These are phyloP conservation scores for Adelosebastes latens DNA, from an alignment of 2,797 vertebrate genomes.

Conservation along the genomic window DNA sequence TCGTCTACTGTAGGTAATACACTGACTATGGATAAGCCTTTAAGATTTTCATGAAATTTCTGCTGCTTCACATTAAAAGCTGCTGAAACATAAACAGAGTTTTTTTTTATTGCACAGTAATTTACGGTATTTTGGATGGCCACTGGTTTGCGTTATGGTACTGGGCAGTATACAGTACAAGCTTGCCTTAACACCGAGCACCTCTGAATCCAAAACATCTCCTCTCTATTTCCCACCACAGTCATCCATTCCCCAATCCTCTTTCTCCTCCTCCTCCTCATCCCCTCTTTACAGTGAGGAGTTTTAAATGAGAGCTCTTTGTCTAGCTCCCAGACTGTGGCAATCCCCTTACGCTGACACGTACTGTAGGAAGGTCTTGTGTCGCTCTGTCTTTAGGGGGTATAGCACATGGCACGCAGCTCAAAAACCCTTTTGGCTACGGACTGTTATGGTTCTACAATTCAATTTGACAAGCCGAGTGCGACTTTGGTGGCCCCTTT, in stretches of 20 bases:
- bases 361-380: conserved; percentile 26
- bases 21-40: no score
- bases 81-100: neutral
- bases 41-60: no score
- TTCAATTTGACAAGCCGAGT: conserved; percentile 43
- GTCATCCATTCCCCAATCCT: conserved; percentile 1
- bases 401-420: conserved; percentile 22
- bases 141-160: neutral
- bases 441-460: conserved; percentile 10
- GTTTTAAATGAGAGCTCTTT: conserved; percentile 51
- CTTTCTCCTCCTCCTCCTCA: neutral
- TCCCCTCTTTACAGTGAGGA: conserved; percentile 10
- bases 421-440: conserved; percentile 42
- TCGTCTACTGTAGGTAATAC: no score
- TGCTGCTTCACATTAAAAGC: neutral
- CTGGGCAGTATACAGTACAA: neutral
- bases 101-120: no score
- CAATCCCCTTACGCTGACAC: conserved; percentile 49
- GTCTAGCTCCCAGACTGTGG: conserved; percentile 43
- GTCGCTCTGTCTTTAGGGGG: conserved; percentile 24
- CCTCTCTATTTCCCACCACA: neutral
- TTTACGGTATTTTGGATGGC: no score
- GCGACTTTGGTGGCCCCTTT: conserved; percentile 10
- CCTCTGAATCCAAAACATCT: neutral
- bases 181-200: neutral